These are phyloP conservation scores for Macrocentrus cingulum DNA, from an alignment of 1,140 invertebrate genomes.

Conservation along the genomic window DNA sequence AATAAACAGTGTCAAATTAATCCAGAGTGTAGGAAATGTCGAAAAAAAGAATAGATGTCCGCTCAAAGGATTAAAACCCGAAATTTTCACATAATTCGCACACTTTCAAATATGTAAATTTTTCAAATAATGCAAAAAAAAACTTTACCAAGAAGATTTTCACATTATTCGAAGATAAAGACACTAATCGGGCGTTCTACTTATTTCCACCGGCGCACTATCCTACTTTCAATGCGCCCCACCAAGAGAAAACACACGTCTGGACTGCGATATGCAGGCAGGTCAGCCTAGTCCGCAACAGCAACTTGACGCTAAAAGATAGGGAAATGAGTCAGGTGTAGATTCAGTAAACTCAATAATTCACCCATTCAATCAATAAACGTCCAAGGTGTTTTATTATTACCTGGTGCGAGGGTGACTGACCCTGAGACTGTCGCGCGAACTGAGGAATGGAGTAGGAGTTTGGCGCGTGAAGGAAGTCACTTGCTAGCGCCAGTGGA, in stretches of 20 bases:
- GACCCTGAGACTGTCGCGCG: neutral
- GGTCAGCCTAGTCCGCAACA: neutral
- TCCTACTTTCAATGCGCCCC: constrained; percentile 18
- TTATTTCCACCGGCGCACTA: constrained; percentile 16
- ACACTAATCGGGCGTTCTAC: constrained; percentile 12
- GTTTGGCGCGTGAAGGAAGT: neutral
- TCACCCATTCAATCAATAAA: neutral
- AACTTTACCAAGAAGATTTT: neutral
- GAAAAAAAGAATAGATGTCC: too few species aligned
- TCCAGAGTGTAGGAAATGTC: too few species aligned
- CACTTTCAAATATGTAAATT: too few species aligned
- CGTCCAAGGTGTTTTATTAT: neutral
- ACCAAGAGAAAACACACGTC: constrained; percentile 15
- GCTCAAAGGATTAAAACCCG: too few species aligned
- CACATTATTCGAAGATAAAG: neutral
- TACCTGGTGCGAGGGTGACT: neutral
- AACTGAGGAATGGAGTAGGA: constrained; percentile 4
- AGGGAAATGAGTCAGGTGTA: neutral
- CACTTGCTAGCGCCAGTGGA: neutral
- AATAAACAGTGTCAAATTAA: too few species aligned
- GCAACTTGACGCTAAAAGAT: neutral
- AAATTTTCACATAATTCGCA: too few species aligned
- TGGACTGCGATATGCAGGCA: constrained; percentile 2
- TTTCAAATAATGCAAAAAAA: too few species aligned
- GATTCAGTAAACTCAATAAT: neutral